These are phyloP conservation scores for Polyploca ridens DNA, from an alignment of 2,888 invertebrate species.

Conservation along the genomic window DNA sequence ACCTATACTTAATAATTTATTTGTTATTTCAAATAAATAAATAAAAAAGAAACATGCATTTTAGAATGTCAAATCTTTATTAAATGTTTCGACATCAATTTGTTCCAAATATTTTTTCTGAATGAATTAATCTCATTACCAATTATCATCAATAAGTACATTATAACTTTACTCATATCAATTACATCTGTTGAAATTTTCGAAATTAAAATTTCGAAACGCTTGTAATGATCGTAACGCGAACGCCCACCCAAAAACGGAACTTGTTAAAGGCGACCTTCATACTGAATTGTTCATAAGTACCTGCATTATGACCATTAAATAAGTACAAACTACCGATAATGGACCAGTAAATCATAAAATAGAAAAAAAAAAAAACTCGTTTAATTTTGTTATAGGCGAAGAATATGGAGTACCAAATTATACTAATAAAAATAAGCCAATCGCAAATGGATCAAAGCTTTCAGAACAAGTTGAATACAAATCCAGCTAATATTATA, in stretches of 20 bases:
- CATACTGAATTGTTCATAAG: conserved; percentile 23
- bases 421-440: conserved; percentile 6
- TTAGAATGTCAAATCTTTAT: too few relatives aligned
- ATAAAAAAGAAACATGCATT: too few relatives aligned
- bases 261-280: conserved; percentile 34
- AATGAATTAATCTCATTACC: conserved; percentile 1
- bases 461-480: neutral
- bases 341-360: conserved; percentile 10
- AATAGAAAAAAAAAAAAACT: neutral
- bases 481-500: neutral
- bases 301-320: conserved; percentile 21
- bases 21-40: too few relatives aligned
- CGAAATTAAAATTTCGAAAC: conserved; percentile 44
- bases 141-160: neutral
- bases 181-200: conserved; percentile 12
- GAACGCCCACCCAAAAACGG: conserved; percentile 36
- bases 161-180: neutral
- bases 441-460: neutral
- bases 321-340: neutral
- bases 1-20: too few relatives aligned
- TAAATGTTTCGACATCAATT: neutral
- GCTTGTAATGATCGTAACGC: conserved; percentile 43
- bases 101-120: neutral
- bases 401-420: neutral
- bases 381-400: neutral